Evolutionary conservation across 2,113 vertebrate genomes (phyloP).

Genomic region (Tapirus terrestris): DNA sequence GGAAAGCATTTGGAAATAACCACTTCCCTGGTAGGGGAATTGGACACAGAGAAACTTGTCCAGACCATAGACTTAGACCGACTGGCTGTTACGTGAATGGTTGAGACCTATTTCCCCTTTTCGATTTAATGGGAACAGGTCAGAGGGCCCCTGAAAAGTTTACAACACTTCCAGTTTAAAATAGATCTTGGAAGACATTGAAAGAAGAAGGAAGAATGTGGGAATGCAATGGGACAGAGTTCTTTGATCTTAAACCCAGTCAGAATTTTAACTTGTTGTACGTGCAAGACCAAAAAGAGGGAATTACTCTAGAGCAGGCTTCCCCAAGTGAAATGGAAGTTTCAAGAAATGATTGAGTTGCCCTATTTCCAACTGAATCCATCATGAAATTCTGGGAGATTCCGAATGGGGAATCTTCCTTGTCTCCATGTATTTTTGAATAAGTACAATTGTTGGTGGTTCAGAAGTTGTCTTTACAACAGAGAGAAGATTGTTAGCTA

Average conservation of each 20-base stretch:
- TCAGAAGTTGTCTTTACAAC: background rate
- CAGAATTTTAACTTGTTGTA: conserved; percentile 84
- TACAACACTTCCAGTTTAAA: conserved; percentile 82
- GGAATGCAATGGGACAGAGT: conserved; percentile 65
- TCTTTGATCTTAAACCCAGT: conserved; percentile 83
- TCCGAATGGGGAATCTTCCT: conserved; percentile 24
- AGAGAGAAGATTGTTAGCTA: background rate
- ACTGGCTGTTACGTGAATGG: conserved; percentile 52
- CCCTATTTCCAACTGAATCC: background rate
- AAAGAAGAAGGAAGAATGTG: conserved; percentile 83
- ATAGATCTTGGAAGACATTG: conserved; percentile 83
- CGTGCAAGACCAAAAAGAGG: conserved; percentile 58
- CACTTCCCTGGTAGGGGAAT: background rate
- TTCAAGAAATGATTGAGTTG: background rate
- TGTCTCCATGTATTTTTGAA: conserved; percentile 29
- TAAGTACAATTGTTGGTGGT: background rate
- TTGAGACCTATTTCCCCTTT: conserved; percentile 68
- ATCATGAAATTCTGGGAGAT: background rate
- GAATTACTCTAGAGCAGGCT: conserved; percentile 51
- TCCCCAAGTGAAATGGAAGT: background rate
- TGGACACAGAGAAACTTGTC: background rate
- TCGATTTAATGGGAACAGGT: conserved; percentile 83
- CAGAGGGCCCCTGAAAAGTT: conserved; percentile 82
- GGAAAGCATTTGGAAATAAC: background rate
- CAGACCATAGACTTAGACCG: conserved; percentile 9